A percentile compares a stretch with the other conserved stretches of the same genome.
These are phyloP conservation scores for Sprattus sprattus DNA, from an alignment of 2,113 vertebrate species.

Conservation along the genomic window DNA sequence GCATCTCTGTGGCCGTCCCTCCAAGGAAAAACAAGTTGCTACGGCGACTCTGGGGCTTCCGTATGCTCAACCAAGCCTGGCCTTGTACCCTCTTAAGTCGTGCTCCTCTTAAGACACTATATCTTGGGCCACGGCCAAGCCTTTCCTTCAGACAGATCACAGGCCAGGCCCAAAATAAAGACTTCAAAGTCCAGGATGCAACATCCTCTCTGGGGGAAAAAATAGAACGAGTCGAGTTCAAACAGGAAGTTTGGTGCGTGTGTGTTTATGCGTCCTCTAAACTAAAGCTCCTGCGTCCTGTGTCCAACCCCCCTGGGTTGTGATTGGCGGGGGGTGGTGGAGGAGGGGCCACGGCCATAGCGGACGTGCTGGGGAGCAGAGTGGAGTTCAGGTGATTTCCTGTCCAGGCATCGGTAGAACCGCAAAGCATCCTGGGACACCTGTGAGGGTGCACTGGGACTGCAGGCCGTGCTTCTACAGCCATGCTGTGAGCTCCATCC, in stretches of 20 bases:
- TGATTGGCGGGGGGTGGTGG: background rate
- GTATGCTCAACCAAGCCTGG: too few species aligned
- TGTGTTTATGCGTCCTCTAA: background rate
- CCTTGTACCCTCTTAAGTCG: too few species aligned
- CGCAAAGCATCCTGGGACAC: conserved; percentile 39
- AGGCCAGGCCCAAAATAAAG: background rate
- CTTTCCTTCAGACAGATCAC: too few species aligned
- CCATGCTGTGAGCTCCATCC: conserved; percentile 53
- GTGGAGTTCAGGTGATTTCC: conserved; percentile 63
- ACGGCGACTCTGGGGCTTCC: too few species aligned
- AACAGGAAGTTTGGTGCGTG: background rate
- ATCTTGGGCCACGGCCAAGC: background rate
- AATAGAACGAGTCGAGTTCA: background rate
- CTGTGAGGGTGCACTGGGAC: conserved; percentile 37
- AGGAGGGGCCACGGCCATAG: background rate
- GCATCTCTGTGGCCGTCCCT: background rate
- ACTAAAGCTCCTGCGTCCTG: background rate
- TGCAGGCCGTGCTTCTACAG: conserved; percentile 60
- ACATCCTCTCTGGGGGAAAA: background rate
- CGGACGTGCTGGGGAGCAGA: conserved; percentile 44
- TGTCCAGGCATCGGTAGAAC: conserved; percentile 67
- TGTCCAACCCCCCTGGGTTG: background rate
- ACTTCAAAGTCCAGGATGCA: background rate
- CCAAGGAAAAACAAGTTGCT: background rate
- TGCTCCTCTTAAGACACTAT: too few species aligned